Evolutionary conservation across 2,113 vertebrate genomes (phyloP).

Genomic region (Aplodontia rufa): DNA sequence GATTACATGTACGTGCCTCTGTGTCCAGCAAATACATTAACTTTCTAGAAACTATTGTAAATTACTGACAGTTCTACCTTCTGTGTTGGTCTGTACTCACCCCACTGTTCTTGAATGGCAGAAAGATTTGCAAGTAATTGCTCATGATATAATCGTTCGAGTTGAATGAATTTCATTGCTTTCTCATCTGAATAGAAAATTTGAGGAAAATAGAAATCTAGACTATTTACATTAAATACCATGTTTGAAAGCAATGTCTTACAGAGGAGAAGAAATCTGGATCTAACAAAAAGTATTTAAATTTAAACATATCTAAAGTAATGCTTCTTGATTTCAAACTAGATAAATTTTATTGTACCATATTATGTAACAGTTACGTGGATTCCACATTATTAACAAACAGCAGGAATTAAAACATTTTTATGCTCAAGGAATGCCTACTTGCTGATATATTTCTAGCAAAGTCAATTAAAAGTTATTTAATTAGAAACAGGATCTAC

Average conservation of each 20-base stretch:
- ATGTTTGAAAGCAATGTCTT: constrained; percentile 18
- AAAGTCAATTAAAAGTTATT: background rate
- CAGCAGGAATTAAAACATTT: background rate
- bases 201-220: constrained; percentile 83
- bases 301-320: background rate
- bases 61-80: background rate
- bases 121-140: constrained; percentile 94
- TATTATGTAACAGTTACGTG: background rate
- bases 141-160: constrained; percentile 95
- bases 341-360: background rate
- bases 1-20: too few relatives aligned
- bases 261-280: background rate
- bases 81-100: constrained; percentile 82
- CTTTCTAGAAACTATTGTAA: background rate
- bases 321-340: constrained; percentile 18
- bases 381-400: background rate
- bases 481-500: background rate
- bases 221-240: background rate
- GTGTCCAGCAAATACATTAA: background rate
- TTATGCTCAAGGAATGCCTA: background rate
- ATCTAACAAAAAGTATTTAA: constrained; percentile 1
- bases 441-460: background rate
- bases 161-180: constrained; percentile 94
- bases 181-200: constrained; percentile 90
- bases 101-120: constrained; percentile 94